Evolutionary conservation across 2,888 invertebrate species (phyloP).

Genomic region (Periphyllus acericola): DNA sequence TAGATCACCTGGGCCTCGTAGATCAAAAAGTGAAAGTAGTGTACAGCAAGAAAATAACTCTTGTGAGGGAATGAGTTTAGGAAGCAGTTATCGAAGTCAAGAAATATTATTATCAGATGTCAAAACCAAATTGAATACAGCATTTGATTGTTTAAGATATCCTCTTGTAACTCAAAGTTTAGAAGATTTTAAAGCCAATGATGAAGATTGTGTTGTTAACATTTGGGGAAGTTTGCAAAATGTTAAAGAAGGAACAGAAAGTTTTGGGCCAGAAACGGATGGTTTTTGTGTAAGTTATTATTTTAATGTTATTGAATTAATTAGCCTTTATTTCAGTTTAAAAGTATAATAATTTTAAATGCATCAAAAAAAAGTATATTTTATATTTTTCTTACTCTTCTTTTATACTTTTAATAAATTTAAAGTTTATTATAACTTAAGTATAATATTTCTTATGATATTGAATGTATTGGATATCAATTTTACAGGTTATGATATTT

Average conservation of each 20-base stretch:
- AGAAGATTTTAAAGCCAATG: conserved; percentile 67
- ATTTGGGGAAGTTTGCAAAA: conserved; percentile 73
- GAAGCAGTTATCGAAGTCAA: conserved; percentile 71
- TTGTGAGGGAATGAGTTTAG: conserved; percentile 71
- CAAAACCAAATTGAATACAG: conserved; percentile 46
- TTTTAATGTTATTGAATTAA: conserved; percentile 1
- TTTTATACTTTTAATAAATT: no score
- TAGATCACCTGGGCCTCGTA: conserved; percentile 32
- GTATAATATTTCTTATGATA: no score
- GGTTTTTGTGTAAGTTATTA: conserved; percentile 50
- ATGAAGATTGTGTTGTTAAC: conserved; percentile 64
- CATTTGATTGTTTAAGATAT: conserved; percentile 46
- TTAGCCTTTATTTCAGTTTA: background rate
- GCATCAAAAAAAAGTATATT: background rate
- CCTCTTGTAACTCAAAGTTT: conserved; percentile 67
- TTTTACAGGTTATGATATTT: background rate
- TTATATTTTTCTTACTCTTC: background rate
- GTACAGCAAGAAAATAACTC: conserved; percentile 63
- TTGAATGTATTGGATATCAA: no score
- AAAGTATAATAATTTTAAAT: background rate
- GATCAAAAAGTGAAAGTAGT: conserved; percentile 55
- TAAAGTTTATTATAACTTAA: no score
- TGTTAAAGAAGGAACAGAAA: conserved; percentile 49
- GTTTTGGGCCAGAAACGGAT: conserved; percentile 19
- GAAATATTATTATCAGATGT: conserved; percentile 69